phyloP scores from a whole-genome alignment of 2,113 vertebrate genomes.

The Plotosus lineatus region DNA sequence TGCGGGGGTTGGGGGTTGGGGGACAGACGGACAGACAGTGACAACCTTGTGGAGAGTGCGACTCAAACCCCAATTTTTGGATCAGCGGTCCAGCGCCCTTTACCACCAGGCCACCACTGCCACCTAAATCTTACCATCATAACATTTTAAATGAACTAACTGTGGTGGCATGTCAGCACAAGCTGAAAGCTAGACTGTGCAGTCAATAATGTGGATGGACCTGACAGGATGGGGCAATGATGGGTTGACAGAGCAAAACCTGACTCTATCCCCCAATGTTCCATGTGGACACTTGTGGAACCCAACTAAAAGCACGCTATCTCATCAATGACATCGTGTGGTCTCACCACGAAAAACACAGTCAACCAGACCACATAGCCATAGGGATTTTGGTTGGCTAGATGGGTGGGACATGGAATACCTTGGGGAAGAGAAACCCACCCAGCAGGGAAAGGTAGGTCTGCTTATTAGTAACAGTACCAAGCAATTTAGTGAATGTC shows the following conservation, averaged over 20 bases:
- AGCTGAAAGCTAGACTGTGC: not conserved
- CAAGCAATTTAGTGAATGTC: not conserved
- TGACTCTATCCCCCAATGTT: not conserved
- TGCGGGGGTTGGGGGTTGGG: too few species aligned
- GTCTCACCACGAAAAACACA: not conserved
- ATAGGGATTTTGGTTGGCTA: not conserved
- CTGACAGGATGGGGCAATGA: not conserved
- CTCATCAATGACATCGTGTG: not conserved
- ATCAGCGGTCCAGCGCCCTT: too few species aligned
- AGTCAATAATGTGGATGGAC: not conserved
- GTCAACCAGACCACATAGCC: not conserved
- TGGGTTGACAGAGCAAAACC: not conserved
- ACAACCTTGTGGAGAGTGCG: too few species aligned
- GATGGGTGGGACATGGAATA: not conserved
- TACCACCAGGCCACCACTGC: too few species aligned
- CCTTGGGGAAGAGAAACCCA: not conserved
- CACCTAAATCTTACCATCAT: not conserved
- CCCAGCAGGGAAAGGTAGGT: not conserved
- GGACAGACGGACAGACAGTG: too few species aligned
- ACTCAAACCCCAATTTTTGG: too few species aligned
- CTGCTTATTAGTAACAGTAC: not conserved
- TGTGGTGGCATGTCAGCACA: not conserved
- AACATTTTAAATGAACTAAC: not conserved
- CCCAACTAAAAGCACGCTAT: not conserved
- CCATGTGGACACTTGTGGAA: not conserved